Conservation (phyloP, 1,140 invertebrate species). For the Odontomachus brunneus region DNA sequence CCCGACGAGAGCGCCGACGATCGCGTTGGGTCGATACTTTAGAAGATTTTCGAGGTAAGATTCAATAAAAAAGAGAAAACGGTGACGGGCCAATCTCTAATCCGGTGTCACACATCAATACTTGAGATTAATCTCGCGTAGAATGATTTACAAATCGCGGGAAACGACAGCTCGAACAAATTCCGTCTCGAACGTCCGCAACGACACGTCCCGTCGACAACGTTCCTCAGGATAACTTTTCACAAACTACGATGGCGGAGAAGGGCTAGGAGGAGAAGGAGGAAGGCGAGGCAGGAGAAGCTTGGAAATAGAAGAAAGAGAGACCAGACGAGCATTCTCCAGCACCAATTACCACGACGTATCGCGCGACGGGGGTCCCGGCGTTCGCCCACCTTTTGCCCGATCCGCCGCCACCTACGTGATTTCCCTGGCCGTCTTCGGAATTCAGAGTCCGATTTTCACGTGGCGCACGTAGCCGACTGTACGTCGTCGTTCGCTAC, state of each 20-base stretch:
- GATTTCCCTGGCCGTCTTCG: conserved; percentile 68
- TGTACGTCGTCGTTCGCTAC: background rate
- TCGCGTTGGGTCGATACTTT: no score
- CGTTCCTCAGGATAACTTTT: conserved; percentile 20
- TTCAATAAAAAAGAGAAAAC: background rate
- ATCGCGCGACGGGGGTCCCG: conserved; percentile 68
- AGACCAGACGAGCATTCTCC: conserved; percentile 65
- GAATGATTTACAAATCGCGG: conserved; percentile 5
- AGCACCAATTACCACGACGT: conserved; percentile 75
- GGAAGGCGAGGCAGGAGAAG: background rate
- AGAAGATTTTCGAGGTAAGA: background rate
- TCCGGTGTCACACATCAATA: background rate
- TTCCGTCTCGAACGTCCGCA: conserved; percentile 2
- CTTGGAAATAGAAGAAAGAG: conserved; percentile 68
- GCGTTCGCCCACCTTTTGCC: conserved; percentile 56
- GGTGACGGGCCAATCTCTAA: background rate
- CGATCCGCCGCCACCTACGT: conserved; percentile 62
- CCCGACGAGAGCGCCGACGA: background rate
- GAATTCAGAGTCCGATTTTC: conserved; percentile 36
- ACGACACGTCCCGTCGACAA: conserved; percentile 5
- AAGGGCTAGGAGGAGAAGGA: background rate
- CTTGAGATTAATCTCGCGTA: background rate
- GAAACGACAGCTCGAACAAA: background rate
- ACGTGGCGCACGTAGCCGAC: conserved; percentile 31
- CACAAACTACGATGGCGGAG: background rate